Evolutionary conservation across 2,888 invertebrate genomes (phyloP).

Genomic region (Choristoneura rosaceana): DNA sequence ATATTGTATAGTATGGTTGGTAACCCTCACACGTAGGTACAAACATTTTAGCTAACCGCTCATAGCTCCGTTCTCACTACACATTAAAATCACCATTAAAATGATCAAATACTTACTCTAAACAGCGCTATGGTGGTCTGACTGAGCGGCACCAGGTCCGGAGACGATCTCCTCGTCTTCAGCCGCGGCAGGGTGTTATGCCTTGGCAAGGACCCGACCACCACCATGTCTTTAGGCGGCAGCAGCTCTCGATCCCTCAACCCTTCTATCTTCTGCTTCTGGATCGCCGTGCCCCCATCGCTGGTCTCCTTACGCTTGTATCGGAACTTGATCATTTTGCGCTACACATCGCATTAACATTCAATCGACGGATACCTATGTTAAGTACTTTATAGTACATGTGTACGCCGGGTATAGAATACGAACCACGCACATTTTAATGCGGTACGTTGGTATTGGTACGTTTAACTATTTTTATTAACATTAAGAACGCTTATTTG

Average conservation of each 20-base stretch:
- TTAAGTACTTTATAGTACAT: slow-evolving; percentile 67
- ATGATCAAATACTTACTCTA: slow-evolving; percentile 70
- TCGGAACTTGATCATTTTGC: slow-evolving; percentile 87
- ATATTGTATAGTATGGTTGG: too few species aligned
- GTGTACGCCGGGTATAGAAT: slow-evolving; percentile 70
- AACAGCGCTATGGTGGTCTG: slow-evolving; percentile 74
- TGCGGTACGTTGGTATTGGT: slow-evolving; percentile 38
- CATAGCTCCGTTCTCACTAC: too few species aligned
- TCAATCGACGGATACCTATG: slow-evolving; percentile 55
- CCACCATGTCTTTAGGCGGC: slow-evolving; percentile 78
- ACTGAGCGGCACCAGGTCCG: slow-evolving; percentile 61
- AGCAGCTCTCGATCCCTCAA: slow-evolving; percentile 75
- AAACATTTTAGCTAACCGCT: too few species aligned
- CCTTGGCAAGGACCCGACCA: slow-evolving; percentile 71
- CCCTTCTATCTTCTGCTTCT: slow-evolving; percentile 81
- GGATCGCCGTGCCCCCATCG: slow-evolving; percentile 71
- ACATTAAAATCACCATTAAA: too few species aligned
- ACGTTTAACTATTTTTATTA: slow-evolving; percentile 61
- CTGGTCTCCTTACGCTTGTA: slow-evolving; percentile 87
- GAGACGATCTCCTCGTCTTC: slow-evolving; percentile 65
- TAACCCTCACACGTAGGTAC: too few species aligned
- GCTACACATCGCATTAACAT: slow-evolving; percentile 56
- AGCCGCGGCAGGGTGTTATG: slow-evolving; percentile 79
- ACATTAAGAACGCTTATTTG: not conserved
- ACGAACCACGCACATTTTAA: slow-evolving; percentile 75